Conservation (phyloP, 92 coral and sea anemone species). For the Palythoa grandis region DNA sequence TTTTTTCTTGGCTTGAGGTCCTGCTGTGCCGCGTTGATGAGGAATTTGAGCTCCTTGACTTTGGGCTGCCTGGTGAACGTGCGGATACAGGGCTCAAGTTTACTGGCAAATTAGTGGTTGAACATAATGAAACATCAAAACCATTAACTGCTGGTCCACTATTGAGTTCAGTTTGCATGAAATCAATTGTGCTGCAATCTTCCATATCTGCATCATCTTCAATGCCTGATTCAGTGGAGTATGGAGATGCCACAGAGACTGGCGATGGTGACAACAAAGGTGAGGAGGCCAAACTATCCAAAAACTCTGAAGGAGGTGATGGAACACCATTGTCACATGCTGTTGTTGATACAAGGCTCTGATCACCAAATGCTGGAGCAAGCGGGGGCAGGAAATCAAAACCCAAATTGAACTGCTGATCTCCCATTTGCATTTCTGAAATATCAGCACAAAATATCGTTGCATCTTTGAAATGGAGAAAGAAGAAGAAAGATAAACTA, state of each 20-base stretch:
- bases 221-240: constrained; percentile 80
- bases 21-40: constrained; percentile 8
- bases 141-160: background rate
- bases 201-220: constrained; percentile 82
- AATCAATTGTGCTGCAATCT: constrained; percentile 33
- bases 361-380: constrained; percentile 25
- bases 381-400: constrained; percentile 45
- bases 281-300: constrained; percentile 70
- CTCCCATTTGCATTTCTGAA: constrained; percentile 69
- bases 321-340: constrained; percentile 8
- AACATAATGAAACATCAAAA: background rate
- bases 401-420: constrained; percentile 33
- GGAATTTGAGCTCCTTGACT: constrained; percentile 16
- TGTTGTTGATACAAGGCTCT: constrained; percentile 4
- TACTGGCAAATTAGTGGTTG: background rate
- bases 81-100: background rate
- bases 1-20: constrained; percentile 27
- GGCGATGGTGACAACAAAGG: constrained; percentile 78
- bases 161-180: constrained; percentile 16
- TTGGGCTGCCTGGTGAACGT: constrained; percentile 23
- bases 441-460: constrained; percentile 34
- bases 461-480: background rate
- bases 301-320: constrained; percentile 66
- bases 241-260: constrained; percentile 62
- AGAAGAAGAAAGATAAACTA: no score